Evolutionary conservation across 2,888 invertebrate species (phyloP).

Genomic region (Drosophila incognita): DNA sequence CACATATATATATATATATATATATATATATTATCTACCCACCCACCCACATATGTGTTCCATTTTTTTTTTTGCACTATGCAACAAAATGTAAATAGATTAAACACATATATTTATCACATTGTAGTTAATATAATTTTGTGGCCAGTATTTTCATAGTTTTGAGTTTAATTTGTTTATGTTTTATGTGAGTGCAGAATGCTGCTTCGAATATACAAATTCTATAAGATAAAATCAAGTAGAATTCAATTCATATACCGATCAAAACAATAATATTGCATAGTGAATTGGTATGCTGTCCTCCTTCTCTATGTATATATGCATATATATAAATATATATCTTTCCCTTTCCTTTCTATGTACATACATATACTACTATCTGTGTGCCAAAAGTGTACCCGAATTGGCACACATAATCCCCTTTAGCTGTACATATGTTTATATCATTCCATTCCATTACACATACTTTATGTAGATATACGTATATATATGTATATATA

Average conservation of each 20-base stretch:
- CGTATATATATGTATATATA: background rate
- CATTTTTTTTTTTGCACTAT: slow-evolving; percentile 1
- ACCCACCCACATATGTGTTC: slow-evolving; percentile 6
- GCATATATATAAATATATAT: background rate
- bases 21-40: background rate
- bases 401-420: background rate
- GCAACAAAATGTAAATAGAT: slow-evolving; percentile 9
- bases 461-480: background rate
- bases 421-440: slow-evolving; percentile 15
- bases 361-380: slow-evolving; percentile 1
- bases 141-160: background rate
- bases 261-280: slow-evolving; percentile 4
- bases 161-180: background rate
- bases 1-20: background rate
- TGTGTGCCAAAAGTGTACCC: background rate
- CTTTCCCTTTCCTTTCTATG: slow-evolving; percentile 9
- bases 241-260: background rate
- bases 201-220: background rate
- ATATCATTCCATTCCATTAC: background rate
- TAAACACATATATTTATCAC: background rate
- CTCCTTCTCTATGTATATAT: background rate
- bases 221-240: background rate
- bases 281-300: slow-evolving; percentile 18
- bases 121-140: background rate
- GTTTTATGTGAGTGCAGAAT: background rate